A percentile compares a stretch with the other conserved stretches of the same genome.
Evolutionary conservation across 2,113 vertebrate species (phyloP).

Genomic region (Oreochromis aureus): DNA sequence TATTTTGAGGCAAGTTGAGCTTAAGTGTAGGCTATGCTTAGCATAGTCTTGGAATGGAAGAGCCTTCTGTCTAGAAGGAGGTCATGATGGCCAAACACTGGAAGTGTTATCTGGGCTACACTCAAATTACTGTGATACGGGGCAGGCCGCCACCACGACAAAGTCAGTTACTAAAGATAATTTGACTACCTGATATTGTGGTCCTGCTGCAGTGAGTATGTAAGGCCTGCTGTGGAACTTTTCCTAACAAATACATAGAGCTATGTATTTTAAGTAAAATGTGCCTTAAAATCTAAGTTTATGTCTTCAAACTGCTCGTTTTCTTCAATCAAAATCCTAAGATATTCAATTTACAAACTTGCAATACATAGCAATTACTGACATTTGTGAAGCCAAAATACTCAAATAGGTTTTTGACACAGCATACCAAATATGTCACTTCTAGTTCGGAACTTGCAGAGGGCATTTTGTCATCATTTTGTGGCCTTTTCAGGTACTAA

Average conservation of each 20-base stretch:
- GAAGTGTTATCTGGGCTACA: not conserved
- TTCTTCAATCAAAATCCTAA: not conserved
- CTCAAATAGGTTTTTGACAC: not conserved
- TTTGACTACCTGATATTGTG: not conserved
- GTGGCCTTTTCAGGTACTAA: not conserved
- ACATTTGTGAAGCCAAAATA: not conserved
- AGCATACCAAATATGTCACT: not conserved
- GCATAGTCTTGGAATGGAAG: not conserved
- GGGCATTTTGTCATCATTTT: not conserved
- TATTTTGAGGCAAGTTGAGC: constrained; percentile 45
- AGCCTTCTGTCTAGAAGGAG: constrained; percentile 8
- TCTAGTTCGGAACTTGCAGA: not conserved
- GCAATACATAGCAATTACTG: not conserved
- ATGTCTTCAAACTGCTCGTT: not conserved
- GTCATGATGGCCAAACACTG: constrained; percentile 11
- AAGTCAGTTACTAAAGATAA: not conserved
- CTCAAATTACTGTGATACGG: not conserved
- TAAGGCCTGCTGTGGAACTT: not conserved
- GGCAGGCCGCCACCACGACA: not conserved
- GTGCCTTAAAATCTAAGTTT: not conserved
- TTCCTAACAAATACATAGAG: not conserved
- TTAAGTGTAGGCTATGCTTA: constrained; percentile 57
- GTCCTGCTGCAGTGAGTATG: not conserved
- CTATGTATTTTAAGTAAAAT: not conserved
- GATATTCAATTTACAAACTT: not conserved